Evolutionary conservation across 1,140 invertebrate genomes (phyloP), one percentile per base, ranked within the genome.

Genomic region (Nasonia vitripennis): DNA sequence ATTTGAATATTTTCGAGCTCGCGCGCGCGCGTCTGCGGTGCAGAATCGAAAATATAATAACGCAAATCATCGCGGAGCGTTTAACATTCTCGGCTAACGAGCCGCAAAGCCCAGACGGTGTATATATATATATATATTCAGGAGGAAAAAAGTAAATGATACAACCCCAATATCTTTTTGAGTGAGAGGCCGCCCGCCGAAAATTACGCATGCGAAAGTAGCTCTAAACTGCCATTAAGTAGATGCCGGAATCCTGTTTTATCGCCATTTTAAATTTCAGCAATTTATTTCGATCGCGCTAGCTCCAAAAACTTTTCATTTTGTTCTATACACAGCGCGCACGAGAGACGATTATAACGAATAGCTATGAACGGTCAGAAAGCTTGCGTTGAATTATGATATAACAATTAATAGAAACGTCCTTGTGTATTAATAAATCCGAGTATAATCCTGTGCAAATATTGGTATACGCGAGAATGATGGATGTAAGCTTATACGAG

Each of bases 81-180:
- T 85, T 85, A 85, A 85, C 17, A 85, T 85, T 85, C 83, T 20
- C 7, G 68, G 6, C 68, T 85, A 85, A 85, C 27, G 14, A 67
- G 78, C n/a, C 20, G 23, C 51, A 45, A 80, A 84, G 77, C 62
- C 68, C 17, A 55, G 51, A 55, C 17, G 34, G 34, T 37, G 5
- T 37, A 3, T 37, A 37, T 1, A 17, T 55, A 17, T 37, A 3
- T 37, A 37, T 37, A 37, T 1, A 17, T 55, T 9, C 27, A 41
- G 14, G 12, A 6, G 67, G 6, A 55, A 71, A 71, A 71, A 84
- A 78, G 10, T 45, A 78, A 70, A 41, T 45, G 74, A 31, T 78
- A 45, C 82, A 48, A 45, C 82, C 82, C 73, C 27, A 77, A 78
- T 51, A 62, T 23, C 41, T 10, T 1, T 14, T 45, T 45, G 41